Evolutionary conservation across 1,140 invertebrate species (phyloP), one percentile per base, ranked within the genome.

Genomic region (Papilio polytes): DNA sequence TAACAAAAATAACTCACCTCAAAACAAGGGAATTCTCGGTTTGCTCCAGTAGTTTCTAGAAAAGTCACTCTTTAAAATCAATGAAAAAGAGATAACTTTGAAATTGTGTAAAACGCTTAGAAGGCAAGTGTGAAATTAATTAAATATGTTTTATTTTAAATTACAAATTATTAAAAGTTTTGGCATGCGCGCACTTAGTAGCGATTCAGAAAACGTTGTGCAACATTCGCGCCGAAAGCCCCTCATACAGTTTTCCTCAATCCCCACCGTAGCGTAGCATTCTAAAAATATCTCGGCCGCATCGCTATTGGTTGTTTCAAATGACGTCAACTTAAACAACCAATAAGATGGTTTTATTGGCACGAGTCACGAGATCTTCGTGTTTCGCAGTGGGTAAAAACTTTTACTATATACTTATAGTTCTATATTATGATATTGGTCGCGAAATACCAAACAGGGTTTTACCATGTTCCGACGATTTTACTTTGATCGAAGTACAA

Each of bases 211-310:
- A 93, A 94, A 88, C 88, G 81, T 94, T 94, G 92, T 94, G 92
- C 92, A 94, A 94, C 85, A 88, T 87, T 88, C 76, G 83, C 80
- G 74, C 77, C 70, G 79, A 80, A 85, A 78, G 83, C 80, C 77
- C 78, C 82, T 78, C 82, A 79, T 87, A 89, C 87, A 84, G 84
- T 94, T 94, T 94, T 94, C 90, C 90, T 91, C 84, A 82, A 88
- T 86, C 91, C 93, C 93, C 89, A 86, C 91, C 82, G 84, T 80
- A 78, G 81, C 81, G 86, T 86, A 82, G 78, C 77, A 80, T 91
- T 94, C 93, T 94, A 94, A 92, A 94, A 94, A 95, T 95, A 95
- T 85, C 85, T 84, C 77, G 15, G 20, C 74, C 56, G 48, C 8
- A 51, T 72, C 53, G 77, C 84, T 74, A 92, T 95, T 95, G 92